These are phyloP conservation scores for Mylabris phalerata DNA, from an alignment of 1,140 invertebrate genomes.

Conservation along the genomic window DNA sequence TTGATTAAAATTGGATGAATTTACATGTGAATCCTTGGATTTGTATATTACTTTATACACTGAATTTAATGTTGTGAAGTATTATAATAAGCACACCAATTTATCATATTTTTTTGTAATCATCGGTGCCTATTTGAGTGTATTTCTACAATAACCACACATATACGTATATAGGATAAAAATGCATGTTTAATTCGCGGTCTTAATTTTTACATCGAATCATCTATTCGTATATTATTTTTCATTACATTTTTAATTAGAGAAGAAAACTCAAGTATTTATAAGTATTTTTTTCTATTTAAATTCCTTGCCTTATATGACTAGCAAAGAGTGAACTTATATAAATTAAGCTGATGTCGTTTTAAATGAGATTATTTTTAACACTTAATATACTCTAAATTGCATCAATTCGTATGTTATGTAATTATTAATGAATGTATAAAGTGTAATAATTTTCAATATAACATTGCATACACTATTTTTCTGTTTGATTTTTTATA, in stretches of 20 bases:
- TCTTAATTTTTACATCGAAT: conserved; percentile 16
- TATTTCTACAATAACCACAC: background rate
- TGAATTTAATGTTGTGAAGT: conserved; percentile 8
- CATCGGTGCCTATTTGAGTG: conserved; percentile 12
- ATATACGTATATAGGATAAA: no score
- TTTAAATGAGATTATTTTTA: conserved; percentile 12
- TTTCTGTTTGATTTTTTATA: no score
- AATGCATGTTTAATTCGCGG: background rate
- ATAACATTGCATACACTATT: no score
- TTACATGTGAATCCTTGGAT: no score
- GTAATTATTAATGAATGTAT: background rate
- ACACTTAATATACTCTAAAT: background rate
- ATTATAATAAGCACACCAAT: conserved; percentile 7
- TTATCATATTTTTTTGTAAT: conserved; percentile 7
- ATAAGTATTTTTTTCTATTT: conserved; percentile 4
- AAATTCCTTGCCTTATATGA: conserved; percentile 13
- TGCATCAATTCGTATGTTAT: no score
- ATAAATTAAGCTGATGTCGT: conserved; percentile 10
- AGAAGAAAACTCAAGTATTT: no score
- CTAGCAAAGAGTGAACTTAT: conserved; percentile 10
- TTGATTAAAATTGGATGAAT: no score
- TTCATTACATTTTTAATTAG: conserved; percentile 1
- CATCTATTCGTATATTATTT: conserved; percentile 11
- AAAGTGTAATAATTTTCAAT: background rate
- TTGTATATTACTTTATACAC: no score